Evolutionary conservation across 2,113 vertebrate genomes (phyloP).

Genomic region (Gymnorhina tibicen): DNA sequence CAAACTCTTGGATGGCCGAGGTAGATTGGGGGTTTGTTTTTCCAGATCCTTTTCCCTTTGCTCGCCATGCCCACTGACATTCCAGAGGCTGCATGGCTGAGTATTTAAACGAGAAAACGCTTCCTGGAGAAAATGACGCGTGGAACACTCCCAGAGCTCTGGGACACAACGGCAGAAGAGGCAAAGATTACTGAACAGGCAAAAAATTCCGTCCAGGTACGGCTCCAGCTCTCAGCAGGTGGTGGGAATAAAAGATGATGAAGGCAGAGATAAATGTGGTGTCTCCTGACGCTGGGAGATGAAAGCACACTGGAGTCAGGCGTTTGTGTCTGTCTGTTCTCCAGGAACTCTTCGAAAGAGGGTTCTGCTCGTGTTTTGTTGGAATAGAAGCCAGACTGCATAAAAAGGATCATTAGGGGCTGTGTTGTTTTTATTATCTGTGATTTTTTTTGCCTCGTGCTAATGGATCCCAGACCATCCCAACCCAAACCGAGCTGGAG

Average conservation of each 20-base stretch:
- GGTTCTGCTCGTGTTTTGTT: constrained; percentile 8
- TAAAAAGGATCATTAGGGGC: constrained; percentile 13
- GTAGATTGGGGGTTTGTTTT: neutral
- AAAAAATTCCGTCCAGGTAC: neutral
- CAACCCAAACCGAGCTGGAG: neutral
- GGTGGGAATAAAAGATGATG: constrained; percentile 7
- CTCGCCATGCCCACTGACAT: neutral
- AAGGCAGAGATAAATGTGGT: neutral
- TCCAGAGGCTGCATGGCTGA: neutral
- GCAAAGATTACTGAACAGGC: neutral
- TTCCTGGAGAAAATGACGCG: neutral
- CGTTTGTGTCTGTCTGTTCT: neutral
- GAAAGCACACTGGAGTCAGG: neutral
- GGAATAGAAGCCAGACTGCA: constrained; percentile 29
- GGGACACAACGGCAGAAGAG: neutral
- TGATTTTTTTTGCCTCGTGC: neutral
- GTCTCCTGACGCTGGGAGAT: neutral
- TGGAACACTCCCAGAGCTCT: neutral
- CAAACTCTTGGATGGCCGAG: neutral
- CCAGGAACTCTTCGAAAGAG: neutral
- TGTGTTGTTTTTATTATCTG: constrained; percentile 22
- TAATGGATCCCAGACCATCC: constrained; percentile 36
- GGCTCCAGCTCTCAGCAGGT: neutral
- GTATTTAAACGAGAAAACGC: neutral
- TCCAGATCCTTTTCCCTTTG: neutral